Evolutionary conservation across 1,140 invertebrate species (phyloP).

Genomic region (Penaeus japonicus): DNA sequence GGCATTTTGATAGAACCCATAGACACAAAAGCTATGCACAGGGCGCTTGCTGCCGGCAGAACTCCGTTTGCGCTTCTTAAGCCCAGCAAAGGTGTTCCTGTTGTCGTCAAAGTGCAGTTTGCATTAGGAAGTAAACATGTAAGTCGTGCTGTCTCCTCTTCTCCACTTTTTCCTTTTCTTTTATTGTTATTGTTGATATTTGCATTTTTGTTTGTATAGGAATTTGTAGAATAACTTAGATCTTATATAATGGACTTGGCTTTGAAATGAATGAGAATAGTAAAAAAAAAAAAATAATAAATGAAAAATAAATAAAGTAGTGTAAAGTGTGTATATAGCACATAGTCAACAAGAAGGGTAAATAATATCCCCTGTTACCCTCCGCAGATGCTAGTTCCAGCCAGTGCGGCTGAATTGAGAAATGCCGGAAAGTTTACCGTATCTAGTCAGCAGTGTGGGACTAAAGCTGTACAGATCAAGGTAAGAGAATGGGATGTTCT

Average conservation of each 20-base stretch:
- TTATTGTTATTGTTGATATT: background rate
- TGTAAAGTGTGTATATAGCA: too few species aligned
- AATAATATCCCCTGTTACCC: background rate
- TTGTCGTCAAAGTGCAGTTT: constrained; percentile 71
- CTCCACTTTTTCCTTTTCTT: background rate
- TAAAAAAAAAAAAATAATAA: too few species aligned
- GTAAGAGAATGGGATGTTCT: constrained; percentile 57
- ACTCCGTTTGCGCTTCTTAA: constrained; percentile 71
- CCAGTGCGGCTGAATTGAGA: constrained; percentile 67
- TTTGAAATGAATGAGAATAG: too few species aligned
- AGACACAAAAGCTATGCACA: constrained; percentile 70
- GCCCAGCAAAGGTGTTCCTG: constrained; percentile 69
- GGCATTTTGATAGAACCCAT: constrained; percentile 69
- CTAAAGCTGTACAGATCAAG: constrained; percentile 68
- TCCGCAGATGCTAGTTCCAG: constrained; percentile 66
- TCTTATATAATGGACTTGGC: background rate
- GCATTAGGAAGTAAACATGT: constrained; percentile 68
- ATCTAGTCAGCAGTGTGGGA: constrained; percentile 60
- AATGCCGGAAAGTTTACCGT: constrained; percentile 64
- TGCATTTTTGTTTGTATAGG: constrained; percentile 6
- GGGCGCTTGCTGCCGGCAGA: constrained; percentile 66
- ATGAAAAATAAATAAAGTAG: too few species aligned
- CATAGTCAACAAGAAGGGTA: background rate
- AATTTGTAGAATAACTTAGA: constrained; percentile 23
- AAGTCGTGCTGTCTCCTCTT: constrained; percentile 18